Conservation (phyloP, 2,113 vertebrate species). For the Protobothrops flavoviridis region DNA sequence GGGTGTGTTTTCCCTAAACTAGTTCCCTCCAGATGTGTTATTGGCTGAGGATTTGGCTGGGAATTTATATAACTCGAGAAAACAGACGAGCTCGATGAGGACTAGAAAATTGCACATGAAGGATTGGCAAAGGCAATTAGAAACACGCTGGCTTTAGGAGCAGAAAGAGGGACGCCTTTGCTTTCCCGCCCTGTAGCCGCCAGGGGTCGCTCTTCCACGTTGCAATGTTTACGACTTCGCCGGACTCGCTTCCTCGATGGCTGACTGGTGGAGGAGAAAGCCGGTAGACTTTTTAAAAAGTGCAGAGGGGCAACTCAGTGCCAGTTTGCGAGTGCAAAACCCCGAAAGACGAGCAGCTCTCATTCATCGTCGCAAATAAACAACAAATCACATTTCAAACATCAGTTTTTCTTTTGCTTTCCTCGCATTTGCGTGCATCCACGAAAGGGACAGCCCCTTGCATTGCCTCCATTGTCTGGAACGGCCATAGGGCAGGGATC, state of each 20-base stretch:
- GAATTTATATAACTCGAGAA: not conserved
- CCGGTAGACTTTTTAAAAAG: not conserved
- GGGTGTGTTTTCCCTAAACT: not conserved
- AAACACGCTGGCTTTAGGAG: not conserved
- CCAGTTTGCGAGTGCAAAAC: not conserved
- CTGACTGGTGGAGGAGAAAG: not conserved
- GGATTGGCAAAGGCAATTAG: not conserved
- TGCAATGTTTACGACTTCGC: not conserved
- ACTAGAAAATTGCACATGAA: not conserved
- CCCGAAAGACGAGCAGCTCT: not conserved
- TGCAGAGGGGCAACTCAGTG: fast-evolving
- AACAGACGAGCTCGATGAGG: not conserved
- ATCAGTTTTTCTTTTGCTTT: not conserved
- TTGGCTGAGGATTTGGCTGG: not conserved
- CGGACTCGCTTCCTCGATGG: not conserved
- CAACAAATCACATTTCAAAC: not conserved
- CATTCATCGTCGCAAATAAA: not conserved
- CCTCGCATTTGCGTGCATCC: not conserved
- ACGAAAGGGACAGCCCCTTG: not conserved
- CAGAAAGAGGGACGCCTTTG: not conserved
- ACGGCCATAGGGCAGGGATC: too few relatives aligned
- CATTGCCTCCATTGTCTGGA: not conserved
- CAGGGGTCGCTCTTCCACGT: not conserved
- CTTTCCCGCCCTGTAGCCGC: too few relatives aligned
- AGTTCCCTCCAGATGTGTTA: not conserved